phyloP scores from a whole-genome alignment of 2,797 vertebrate species.

The Mus minutoides region DNA sequence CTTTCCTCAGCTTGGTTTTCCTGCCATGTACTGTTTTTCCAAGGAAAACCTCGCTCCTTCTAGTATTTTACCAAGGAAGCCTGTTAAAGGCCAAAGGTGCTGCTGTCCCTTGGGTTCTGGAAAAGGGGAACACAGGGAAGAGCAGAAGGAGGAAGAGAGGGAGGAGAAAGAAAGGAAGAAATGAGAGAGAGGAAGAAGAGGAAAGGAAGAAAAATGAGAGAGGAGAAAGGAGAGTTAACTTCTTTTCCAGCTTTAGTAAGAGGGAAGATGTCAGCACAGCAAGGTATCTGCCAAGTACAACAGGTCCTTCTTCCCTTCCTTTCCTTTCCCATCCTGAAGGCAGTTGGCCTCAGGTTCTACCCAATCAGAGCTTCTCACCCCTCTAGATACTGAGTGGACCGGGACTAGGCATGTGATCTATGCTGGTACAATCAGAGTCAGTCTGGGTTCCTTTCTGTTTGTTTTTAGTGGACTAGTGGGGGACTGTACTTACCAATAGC shows the following conservation, averaged over 20 bases:
- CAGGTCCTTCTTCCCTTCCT: neutral
- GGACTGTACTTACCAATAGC: neutral
- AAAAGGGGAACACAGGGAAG: neutral
- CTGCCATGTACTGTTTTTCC: neutral
- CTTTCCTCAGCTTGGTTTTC: neutral
- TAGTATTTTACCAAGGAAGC: neutral
- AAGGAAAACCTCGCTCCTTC: neutral
- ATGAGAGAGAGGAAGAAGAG: neutral
- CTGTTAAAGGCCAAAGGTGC: neutral
- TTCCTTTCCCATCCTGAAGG: neutral
- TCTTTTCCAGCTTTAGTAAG: neutral
- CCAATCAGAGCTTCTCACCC: neutral
- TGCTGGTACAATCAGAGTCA: conserved; percentile 10
- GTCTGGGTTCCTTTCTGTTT: neutral
- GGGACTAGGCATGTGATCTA: neutral
- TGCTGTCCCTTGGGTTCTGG: neutral
- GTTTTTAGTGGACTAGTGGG: neutral
- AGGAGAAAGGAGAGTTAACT: neutral
- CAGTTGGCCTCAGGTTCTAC: neutral
- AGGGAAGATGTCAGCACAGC: neutral
- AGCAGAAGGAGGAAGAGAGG: no score
- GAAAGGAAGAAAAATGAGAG: neutral
- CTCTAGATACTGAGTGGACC: neutral
- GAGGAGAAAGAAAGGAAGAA: no score
- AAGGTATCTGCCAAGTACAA: neutral